phyloP scores from a whole-genome alignment of 2,888 invertebrate genomes.

The Cephus rjabovi region DNA sequence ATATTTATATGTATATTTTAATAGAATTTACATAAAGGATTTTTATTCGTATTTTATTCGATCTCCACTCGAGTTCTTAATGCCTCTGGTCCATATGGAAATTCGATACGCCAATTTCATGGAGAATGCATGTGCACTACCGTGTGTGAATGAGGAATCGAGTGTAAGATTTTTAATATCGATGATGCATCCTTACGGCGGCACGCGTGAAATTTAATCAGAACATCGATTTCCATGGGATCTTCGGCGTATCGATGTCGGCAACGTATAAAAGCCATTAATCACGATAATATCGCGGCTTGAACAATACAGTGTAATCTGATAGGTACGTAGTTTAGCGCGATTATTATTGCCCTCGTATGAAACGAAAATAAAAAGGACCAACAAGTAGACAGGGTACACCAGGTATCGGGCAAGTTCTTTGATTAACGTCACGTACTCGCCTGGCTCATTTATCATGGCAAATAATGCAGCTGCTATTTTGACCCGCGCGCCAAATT shows the following conservation, averaged over 20 bases:
- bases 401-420: conserved; percentile 4
- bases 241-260: neutral
- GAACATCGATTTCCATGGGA: conserved; percentile 22
- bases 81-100: neutral
- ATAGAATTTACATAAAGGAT: neutral
- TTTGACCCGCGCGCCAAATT: conserved; percentile 38
- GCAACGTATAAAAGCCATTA: conserved; percentile 20
- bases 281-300: conserved; percentile 15
- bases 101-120: neutral
- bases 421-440: conserved; percentile 30
- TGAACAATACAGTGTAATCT: conserved; percentile 1
- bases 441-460: conserved; percentile 35
- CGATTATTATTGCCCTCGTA: conserved; percentile 3
- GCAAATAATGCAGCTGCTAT: conserved; percentile 31
- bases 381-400: neutral
- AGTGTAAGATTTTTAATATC: conserved; percentile 21
- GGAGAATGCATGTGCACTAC: neutral
- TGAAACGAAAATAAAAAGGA: conserved; percentile 1
- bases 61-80: neutral
- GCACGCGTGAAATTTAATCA: conserved; percentile 32
- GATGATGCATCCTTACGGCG: conserved; percentile 26
- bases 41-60: neutral
- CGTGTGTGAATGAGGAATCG: neutral
- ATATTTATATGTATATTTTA: neutral
- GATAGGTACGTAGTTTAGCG: neutral